Conservation (phyloP, 2,888 invertebrate species). For the Troides oblongomaculatus region DNA sequence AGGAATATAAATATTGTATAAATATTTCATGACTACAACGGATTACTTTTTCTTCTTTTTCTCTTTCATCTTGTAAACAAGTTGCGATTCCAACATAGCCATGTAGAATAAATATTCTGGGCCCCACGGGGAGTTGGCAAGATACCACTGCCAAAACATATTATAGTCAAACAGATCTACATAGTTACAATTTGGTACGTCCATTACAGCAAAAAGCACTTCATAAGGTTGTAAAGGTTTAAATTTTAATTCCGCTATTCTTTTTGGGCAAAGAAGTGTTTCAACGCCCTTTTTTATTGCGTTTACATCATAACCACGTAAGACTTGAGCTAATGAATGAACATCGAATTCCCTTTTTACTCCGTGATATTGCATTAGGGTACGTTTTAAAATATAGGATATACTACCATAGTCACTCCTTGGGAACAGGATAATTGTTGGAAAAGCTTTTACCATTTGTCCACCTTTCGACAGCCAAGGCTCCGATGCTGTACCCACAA, state of each 20-base stretch:
- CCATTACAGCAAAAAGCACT: conserved; percentile 68
- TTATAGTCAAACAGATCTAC: conserved; percentile 65
- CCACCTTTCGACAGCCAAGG: conserved; percentile 82
- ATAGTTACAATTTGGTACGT: conserved; percentile 49
- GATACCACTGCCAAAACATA: conserved; percentile 75
- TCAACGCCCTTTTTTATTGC: conserved; percentile 67
- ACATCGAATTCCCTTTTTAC: conserved; percentile 80
- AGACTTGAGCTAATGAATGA: conserved; percentile 76
- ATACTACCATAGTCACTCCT: conserved; percentile 81
- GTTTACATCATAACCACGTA: conserved; percentile 77
- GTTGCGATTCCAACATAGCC: conserved; percentile 59
- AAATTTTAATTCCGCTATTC: conserved; percentile 75
- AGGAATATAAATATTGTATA: not conserved
- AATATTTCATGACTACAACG: not conserved
- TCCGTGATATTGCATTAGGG: conserved; percentile 80
- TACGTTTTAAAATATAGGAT: conserved; percentile 74
- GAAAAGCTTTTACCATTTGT: conserved; percentile 78
- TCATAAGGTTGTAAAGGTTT: conserved; percentile 76
- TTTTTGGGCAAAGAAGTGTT: conserved; percentile 62
- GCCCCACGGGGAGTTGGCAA: conserved; percentile 58
- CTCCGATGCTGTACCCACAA: conserved; percentile 84
- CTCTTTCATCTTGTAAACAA: conserved; percentile 52
- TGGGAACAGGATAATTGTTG: conserved; percentile 78
- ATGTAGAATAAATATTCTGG: conserved; percentile 52
- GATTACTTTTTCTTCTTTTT: conserved; percentile 52